Evolutionary conservation across 2,888 invertebrate species (phyloP).

Genomic region (Lithodes maja): DNA sequence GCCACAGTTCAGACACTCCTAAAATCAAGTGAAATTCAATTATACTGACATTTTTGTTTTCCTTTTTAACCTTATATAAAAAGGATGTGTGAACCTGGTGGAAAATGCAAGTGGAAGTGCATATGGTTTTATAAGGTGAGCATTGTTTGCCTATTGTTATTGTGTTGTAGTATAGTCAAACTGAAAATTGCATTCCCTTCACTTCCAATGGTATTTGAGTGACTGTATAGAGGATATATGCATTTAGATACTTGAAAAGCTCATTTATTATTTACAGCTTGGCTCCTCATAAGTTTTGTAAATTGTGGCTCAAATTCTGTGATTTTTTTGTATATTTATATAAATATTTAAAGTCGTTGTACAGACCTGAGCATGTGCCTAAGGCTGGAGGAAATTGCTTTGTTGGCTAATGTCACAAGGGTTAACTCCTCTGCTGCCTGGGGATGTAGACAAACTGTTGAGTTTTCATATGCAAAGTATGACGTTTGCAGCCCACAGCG

Average conservation of each 20-base stretch:
- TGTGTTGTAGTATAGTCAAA: conserved; percentile 46
- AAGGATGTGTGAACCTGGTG: conserved; percentile 31
- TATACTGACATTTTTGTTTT: conserved; percentile 26
- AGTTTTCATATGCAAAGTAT: conserved; percentile 59
- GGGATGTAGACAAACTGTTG: conserved; percentile 46
- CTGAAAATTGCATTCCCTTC: conserved; percentile 64
- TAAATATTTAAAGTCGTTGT: conserved; percentile 59
- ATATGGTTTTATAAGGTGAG: conserved; percentile 44
- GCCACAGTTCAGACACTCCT: conserved; percentile 14
- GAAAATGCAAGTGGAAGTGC: conserved; percentile 33
- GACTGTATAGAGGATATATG: conserved; percentile 59
- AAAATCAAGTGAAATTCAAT: background rate
- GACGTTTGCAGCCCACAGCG: conserved; percentile 45
- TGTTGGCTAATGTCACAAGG: conserved; percentile 48
- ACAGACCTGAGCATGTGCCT: conserved; percentile 62
- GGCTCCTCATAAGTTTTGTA: conserved; percentile 66
- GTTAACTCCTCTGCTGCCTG: conserved; percentile 32
- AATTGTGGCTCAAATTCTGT: conserved; percentile 68
- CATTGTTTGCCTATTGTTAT: conserved; percentile 53
- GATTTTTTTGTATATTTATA: conserved; percentile 69
- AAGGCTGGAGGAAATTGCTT: conserved; percentile 52
- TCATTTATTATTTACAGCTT: conserved; percentile 64
- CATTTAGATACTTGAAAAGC: conserved; percentile 62
- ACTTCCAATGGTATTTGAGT: conserved; percentile 60
- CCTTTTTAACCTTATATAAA: conserved; percentile 32